Percentiles rank a stretch among this genome's conserved stretches.
Evolutionary conservation across 2,113 vertebrate genomes (phyloP).

Genomic region (Nycticryphes semicollaris): DNA sequence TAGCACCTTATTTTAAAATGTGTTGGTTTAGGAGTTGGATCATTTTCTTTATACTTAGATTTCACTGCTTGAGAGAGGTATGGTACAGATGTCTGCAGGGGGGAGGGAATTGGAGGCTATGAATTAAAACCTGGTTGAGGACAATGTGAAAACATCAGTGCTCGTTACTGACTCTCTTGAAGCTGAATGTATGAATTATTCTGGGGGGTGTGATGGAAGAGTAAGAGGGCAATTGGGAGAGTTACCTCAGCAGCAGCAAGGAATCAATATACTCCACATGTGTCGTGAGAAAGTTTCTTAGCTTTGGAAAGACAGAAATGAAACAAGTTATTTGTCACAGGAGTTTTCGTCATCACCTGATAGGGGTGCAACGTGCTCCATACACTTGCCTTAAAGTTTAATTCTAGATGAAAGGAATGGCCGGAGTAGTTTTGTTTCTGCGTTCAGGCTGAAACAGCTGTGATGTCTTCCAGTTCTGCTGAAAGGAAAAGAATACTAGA

Average conservation of each 20-base stretch:
- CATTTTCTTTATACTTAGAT: background rate
- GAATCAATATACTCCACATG: background rate
- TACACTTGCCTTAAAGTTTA: background rate
- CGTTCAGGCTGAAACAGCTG: background rate
- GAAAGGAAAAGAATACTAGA: background rate
- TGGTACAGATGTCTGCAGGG: background rate
- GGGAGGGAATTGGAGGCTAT: background rate
- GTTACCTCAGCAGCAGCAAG: background rate
- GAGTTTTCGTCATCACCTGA: background rate
- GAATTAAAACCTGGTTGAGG: background rate
- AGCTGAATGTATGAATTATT: background rate
- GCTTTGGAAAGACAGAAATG: background rate
- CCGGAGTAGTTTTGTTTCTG: background rate
- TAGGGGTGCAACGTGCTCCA: background rate
- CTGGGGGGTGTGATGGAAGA: background rate
- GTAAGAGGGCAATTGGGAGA: background rate
- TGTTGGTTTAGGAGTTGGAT: background rate
- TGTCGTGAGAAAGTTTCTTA: background rate
- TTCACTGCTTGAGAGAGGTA: background rate
- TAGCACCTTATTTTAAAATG: background rate
- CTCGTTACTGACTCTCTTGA: background rate
- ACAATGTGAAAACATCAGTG: background rate
- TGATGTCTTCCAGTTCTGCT: background rate
- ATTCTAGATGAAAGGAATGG: background rate
- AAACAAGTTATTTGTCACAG: background rate